Evolutionary conservation across 1,140 invertebrate genomes (phyloP).

Genomic region (Danaus melanippus): DNA sequence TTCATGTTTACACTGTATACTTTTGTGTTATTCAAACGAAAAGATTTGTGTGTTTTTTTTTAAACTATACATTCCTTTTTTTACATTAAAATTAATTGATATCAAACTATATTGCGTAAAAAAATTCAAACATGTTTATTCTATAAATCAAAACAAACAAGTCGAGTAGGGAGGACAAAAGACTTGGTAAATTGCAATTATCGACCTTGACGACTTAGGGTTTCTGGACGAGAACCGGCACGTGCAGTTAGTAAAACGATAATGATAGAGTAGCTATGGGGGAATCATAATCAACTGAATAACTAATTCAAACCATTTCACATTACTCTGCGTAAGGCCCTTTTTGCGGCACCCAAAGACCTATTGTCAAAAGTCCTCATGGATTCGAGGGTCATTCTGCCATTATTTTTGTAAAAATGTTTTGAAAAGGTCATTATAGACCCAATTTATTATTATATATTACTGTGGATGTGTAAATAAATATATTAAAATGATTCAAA

Average conservation of each 20-base stretch:
- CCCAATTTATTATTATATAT: no score
- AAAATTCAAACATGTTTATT: not conserved
- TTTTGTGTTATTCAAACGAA: no score
- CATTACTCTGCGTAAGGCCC: constrained; percentile 46
- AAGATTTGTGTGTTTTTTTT: no score
- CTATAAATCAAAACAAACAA: constrained; percentile 20
- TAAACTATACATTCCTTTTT: no score
- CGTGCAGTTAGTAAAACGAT: constrained; percentile 59
- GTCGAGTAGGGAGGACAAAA: constrained; percentile 35
- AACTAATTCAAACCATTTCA: constrained; percentile 66
- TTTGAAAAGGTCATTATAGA: constrained; percentile 23
- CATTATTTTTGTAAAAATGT: constrained; percentile 28
- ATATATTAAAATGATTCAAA: no score
- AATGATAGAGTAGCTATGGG: constrained; percentile 66
- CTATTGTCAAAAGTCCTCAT: constrained; percentile 28
- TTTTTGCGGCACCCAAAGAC: constrained; percentile 50
- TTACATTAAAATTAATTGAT: no score
- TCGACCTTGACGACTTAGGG: constrained; percentile 60
- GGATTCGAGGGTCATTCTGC: constrained; percentile 31
- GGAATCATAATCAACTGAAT: constrained; percentile 66
- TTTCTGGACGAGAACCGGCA: constrained; percentile 43
- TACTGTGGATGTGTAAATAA: no score
- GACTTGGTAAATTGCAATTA: constrained; percentile 43
- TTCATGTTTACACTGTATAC: no score
- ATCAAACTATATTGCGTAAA: no score